Conservation (phyloP, 1,140 invertebrate genomes). For the Drosophila bifasciata region DNA sequence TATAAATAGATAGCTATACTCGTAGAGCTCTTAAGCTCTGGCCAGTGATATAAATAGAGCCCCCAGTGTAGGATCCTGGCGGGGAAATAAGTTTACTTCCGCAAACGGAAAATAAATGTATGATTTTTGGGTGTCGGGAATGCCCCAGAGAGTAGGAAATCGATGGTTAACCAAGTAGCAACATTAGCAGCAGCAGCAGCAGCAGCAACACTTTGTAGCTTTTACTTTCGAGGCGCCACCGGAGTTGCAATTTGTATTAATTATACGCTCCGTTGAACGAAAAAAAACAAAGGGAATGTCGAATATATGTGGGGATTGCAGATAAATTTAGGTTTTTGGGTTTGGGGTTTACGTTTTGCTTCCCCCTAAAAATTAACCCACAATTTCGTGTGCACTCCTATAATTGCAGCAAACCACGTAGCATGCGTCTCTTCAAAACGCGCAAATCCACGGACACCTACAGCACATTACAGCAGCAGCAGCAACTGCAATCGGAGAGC, state of each 20-base stretch:
- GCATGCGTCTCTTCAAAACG: constrained; percentile 82
- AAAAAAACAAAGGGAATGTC: constrained; percentile 37
- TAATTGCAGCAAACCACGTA: constrained; percentile 51
- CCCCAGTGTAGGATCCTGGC: neutral
- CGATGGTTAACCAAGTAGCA: constrained; percentile 29
- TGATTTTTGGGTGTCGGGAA: too few species aligned
- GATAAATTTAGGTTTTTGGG: constrained; percentile 49
- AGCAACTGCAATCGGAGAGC: neutral
- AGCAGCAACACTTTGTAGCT: neutral
- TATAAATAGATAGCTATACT: constrained; percentile 34
- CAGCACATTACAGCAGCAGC: constrained; percentile 60
- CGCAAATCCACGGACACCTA: constrained; percentile 81
- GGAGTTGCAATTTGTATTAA: constrained; percentile 60
- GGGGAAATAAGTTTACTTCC: neutral
- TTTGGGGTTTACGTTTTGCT: constrained; percentile 11
- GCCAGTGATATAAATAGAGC: neutral
- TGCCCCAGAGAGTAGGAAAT: constrained; percentile 43
- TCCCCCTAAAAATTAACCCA: constrained; percentile 42
- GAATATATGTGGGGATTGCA: constrained; percentile 32
- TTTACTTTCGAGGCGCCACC: constrained; percentile 21
- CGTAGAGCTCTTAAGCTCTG: neutral
- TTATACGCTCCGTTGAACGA: constrained; percentile 72
- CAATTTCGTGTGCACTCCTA: constrained; percentile 5
- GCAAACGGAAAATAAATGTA: too few species aligned
- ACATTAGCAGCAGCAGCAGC: too few species aligned